Base-by-base conservation (phyloP, 2,113 vertebrate species). In the Neomonachus schauinslandi region DNA sequence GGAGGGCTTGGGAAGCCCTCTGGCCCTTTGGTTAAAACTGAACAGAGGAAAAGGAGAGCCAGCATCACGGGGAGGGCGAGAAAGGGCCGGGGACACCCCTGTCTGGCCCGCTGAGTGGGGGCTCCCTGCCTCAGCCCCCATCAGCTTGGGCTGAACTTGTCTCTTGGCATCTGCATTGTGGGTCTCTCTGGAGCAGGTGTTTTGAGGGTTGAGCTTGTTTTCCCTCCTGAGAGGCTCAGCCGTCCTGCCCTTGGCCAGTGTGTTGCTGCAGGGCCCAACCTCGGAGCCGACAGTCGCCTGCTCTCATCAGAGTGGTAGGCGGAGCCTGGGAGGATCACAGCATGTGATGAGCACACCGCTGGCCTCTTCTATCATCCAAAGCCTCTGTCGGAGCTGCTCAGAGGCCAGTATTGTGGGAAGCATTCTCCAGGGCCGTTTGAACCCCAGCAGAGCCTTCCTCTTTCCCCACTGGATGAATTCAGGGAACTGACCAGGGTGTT, bases 91-190 rank as follows among this genome's bases (percentile, higher is more conserved):
- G 21, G 16, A 28, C 33, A 33, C 24, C 0, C 0, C 33, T 12
- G 26, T 51, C 39, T 11, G 24, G 55, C 36, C 14, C 2, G 74
- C 10, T 1, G 5, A n/a, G 55, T 0, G 0, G 1, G 33, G 26
- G 42, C 24, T 63, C 55, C 10, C 15, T 21, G 81, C 42, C 57
- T 61, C 0, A 0, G 28, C 28, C 51, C 26, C 36, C 15, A 0
- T 4, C 5, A 7, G 18, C 51, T 13, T 28, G 5, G 84, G 15
- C 7, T 59, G 74, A 28, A 2, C 22, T 12, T 9, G 3, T 71
- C 61, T 69, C 59, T 49, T 10, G 39, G 61, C 0, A 0, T 26
- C 61, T 59, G 72, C 9, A 13, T 16, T 42, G 26, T 33, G 10
- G 33, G 39, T 79, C 71, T 92, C 49, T 31, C 63, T 33, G 51